Evolutionary conservation across 2,797 vertebrate species (phyloP), one percentile per base, ranked within the genome.

Genomic region (Tokudaia muenninki): DNA sequence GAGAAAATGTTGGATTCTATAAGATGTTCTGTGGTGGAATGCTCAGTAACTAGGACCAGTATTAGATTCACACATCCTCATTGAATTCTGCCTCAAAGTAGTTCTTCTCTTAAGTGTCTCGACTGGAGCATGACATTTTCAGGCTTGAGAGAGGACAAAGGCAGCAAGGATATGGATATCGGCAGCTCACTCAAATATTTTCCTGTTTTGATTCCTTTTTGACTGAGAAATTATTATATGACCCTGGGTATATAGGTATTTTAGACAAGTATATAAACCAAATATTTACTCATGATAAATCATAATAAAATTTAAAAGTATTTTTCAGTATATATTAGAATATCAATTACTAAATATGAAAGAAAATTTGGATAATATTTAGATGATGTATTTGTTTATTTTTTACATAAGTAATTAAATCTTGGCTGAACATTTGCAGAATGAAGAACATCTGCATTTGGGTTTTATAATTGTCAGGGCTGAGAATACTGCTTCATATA

Each of bases 1-100:
- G 90, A 89, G 34, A 80, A 95, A 88, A 96, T 37, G 37, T 63
- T 89, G 55, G 61, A 50, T 57, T 96, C 92, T 47, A 50, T 52
- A 12, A 24, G 72, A 26, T 84, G 57, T n/a, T 92, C 61, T 90
- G 31, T 11, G 78, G 44, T 59, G 59, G 4, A 3, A 14, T 96
- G 92, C 29, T 77, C 63, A 24, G 63, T 50, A 65, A 52, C 44
- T 24, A 19, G 26, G 13, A 24, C 6, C 75, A 78, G 19, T 14
- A 29, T 50, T 50, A 50, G 31, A 17, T 31, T 31, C 75, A 78
- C 44, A 50, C 44, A 31, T 78, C 41, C 37, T 26, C 37, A 41
- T 75, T 4, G 9, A 44, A 75, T 16, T 77, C 74, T 77, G 24
- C 6, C 75, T 78, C 26, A 78, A 78, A 31, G 14, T 17, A 14